Evolutionary conservation across 2,888 invertebrate genomes (phyloP).

Genomic region (Lycia hirtaria): DNA sequence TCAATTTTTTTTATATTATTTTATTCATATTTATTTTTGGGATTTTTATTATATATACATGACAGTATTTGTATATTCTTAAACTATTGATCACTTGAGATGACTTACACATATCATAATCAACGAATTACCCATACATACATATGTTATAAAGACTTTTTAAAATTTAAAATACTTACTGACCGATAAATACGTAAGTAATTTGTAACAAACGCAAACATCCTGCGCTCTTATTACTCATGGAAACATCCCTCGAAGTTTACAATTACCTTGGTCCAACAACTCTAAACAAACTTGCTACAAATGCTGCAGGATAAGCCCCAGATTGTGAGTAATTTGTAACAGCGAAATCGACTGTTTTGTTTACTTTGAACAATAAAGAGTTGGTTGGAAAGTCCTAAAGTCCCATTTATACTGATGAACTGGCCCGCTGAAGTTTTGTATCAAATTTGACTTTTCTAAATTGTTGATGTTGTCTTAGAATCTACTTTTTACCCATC

Average conservation of each 20-base stretch:
- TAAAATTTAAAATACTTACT: no score
- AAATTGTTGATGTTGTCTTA: no score
- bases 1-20: no score
- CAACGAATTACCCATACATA: no score
- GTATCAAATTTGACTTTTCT: not conserved
- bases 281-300: slow-evolving; percentile 23
- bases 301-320: slow-evolving; percentile 26
- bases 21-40: no score
- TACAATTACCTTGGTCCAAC: slow-evolving; percentile 10
- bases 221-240: not conserved
- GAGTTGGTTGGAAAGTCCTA: not conserved
- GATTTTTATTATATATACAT: no score
- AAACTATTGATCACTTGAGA: no score
- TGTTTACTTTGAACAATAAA: slow-evolving; percentile 14
- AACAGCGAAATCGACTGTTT: slow-evolving; percentile 15
- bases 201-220: not conserved
- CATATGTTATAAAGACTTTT: no score
- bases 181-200: not conserved
- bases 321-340: slow-evolving; percentile 24
- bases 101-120: no score
- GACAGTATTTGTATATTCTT: no score
- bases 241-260: slow-evolving; percentile 1
- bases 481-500: no score
- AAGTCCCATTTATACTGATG: not conserved
- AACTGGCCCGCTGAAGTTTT: not conserved